Percentiles rank a stretch among this genome's conserved stretches.
These are phyloP conservation scores for Sprattus sprattus DNA, from an alignment of 2,113 vertebrate species.

Conservation along the genomic window DNA sequence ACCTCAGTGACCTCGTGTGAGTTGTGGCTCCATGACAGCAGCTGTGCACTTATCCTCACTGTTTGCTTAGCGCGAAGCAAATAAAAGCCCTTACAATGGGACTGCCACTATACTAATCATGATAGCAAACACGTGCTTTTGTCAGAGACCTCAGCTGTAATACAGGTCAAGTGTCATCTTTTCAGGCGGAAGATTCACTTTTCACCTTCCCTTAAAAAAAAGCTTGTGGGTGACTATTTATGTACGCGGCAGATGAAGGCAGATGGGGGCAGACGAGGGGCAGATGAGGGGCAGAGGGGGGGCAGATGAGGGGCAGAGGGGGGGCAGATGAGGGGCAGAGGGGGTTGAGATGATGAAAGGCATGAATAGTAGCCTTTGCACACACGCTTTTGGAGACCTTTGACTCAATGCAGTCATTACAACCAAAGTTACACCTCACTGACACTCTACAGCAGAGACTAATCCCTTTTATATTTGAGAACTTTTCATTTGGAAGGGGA, in stretches of 20 bases:
- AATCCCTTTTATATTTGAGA: background rate
- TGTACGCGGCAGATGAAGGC: background rate
- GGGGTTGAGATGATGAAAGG: background rate
- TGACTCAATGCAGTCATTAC: background rate
- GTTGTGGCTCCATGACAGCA: slow-evolving; percentile 46
- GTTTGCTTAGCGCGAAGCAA: slow-evolving; percentile 35
- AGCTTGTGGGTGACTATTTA: background rate
- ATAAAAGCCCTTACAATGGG: background rate
- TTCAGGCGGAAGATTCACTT: background rate
- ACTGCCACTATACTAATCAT: background rate
- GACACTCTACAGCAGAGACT: background rate
- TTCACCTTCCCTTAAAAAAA: background rate
- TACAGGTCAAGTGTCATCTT: background rate
- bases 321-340: background rate
- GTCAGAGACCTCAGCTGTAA: background rate
- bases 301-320: too few species aligned
- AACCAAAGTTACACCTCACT: background rate
- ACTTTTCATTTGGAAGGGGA: background rate
- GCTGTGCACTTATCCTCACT: slow-evolving; percentile 49
- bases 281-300: too few species aligned
- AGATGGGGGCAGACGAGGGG: background rate
- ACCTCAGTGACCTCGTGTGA: slow-evolving; percentile 29
- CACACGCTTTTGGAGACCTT: background rate
- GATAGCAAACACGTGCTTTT: background rate
- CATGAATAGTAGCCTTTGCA: background rate